phyloP scores from a whole-genome alignment of 1,140 invertebrate species.

The Saccostrea cuccullata region DNA sequence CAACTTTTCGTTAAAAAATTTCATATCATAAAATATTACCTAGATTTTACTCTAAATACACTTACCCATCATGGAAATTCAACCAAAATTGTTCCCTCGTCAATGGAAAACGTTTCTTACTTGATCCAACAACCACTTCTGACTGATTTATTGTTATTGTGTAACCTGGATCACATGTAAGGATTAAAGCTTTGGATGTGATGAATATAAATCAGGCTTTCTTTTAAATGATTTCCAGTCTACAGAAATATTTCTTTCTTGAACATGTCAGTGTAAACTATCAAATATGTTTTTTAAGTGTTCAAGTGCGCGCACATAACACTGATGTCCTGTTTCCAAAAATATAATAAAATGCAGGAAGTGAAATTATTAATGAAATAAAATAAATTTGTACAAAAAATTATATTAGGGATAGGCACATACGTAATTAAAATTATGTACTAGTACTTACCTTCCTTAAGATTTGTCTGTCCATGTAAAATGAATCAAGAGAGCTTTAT shows the following conservation, averaged over 20 bases:
- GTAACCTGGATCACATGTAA: background rate
- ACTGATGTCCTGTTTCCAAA: background rate
- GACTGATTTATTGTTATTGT: background rate
- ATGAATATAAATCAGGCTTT: background rate
- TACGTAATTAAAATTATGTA: no score
- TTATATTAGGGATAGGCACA: no score
- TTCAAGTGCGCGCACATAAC: background rate
- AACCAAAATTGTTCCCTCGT: background rate
- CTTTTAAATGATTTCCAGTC: background rate
- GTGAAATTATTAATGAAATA: background rate
- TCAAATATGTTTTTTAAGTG: background rate
- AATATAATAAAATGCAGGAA: background rate
- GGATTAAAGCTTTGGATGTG: background rate
- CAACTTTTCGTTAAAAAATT: no score
- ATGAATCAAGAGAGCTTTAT: no score
- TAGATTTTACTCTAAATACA: background rate
- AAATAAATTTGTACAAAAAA: no score
- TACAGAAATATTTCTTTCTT: background rate
- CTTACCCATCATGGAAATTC: background rate
- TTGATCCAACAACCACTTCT: background rate
- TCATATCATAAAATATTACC: no score
- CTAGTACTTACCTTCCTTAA: no score
- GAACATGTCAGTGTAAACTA: background rate
- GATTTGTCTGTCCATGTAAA: no score
- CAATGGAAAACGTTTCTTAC: no score